Conservation (phyloP, 1,140 invertebrate species). For the Hyposmocoma kahamanoa region DNA sequence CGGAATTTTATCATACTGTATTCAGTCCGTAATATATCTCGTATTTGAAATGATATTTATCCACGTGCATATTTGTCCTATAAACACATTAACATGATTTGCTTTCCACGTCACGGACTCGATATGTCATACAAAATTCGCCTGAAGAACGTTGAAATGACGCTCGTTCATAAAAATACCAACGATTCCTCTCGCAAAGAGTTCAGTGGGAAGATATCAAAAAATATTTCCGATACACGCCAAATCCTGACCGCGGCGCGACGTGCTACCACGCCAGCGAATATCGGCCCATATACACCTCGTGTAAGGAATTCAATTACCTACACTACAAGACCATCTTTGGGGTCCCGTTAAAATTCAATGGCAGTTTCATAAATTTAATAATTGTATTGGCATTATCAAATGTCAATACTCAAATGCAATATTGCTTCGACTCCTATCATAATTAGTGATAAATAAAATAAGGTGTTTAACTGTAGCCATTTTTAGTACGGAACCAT, state of each 20-base stretch:
- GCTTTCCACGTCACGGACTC: too few species aligned
- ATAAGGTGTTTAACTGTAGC: too few species aligned
- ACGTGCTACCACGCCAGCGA: slow-evolving; percentile 27
- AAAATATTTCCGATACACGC: slow-evolving; percentile 52
- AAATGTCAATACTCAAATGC: too few species aligned
- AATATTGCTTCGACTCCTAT: too few species aligned
- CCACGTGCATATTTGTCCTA: too few species aligned
- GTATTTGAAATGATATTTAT: too few species aligned
- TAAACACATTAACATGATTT: too few species aligned
- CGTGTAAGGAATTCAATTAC: slow-evolving; percentile 60
- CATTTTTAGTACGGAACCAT: background rate
- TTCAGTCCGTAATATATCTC: too few species aligned
- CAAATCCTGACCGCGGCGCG: slow-evolving; percentile 45
- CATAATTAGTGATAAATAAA: too few species aligned
- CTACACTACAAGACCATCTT: slow-evolving; percentile 21
- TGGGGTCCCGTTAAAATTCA: slow-evolving; percentile 13
- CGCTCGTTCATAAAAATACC: slow-evolving; percentile 38
- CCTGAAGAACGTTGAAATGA: slow-evolving; percentile 36
- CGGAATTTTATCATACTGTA: slow-evolving; percentile 5
- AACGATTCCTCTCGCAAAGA: slow-evolving; percentile 29
- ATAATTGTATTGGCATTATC: too few species aligned
- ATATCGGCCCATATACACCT: slow-evolving; percentile 25
- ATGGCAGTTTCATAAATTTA: too few species aligned
- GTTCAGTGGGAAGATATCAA: slow-evolving; percentile 38
- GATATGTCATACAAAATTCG: too few species aligned